Evolutionary conservation across 2,113 vertebrate genomes (phyloP).

Genomic region (Rhombomys opimus): DNA sequence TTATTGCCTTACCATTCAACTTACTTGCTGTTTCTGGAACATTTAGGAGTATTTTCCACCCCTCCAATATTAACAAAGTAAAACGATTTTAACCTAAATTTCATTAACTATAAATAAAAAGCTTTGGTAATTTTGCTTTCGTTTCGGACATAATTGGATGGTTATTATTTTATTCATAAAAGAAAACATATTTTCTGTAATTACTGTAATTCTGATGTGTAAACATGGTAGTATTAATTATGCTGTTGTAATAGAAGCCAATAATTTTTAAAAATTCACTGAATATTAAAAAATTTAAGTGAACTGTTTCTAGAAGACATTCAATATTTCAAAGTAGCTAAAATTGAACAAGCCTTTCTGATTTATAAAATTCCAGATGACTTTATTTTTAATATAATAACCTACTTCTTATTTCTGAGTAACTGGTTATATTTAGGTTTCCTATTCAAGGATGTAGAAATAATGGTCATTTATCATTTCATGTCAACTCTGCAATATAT

Average conservation of each 20-base stretch:
- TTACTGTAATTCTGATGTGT: constrained; percentile 33
- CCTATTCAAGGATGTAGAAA: background rate
- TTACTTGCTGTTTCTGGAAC: constrained; percentile 51
- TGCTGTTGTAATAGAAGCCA: constrained; percentile 13
- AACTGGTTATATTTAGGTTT: background rate
- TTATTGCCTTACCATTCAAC: constrained; percentile 60
- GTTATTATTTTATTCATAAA: constrained; percentile 60
- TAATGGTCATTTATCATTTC: background rate
- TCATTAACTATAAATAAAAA: constrained; percentile 59
- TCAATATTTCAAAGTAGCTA: background rate
- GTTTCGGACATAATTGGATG: constrained; percentile 17
- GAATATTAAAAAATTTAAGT: constrained; percentile 31
- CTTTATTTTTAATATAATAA: constrained; percentile 40
- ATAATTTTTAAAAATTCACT: constrained; percentile 8
- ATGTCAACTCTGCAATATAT: constrained; percentile 35
- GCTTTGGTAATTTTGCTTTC: background rate
- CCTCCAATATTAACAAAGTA: constrained; percentile 25
- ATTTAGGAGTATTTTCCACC: background rate
- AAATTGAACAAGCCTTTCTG: background rate
- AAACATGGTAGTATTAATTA: background rate
- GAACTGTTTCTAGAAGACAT: background rate
- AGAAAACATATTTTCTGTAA: background rate
- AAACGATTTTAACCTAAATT: constrained; percentile 46
- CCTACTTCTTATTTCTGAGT: constrained; percentile 24
- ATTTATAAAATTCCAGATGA: constrained; percentile 24